Evolutionary conservation across 2,797 vertebrate species (phyloP).

Genomic region (Anomalospiza imberbis): DNA sequence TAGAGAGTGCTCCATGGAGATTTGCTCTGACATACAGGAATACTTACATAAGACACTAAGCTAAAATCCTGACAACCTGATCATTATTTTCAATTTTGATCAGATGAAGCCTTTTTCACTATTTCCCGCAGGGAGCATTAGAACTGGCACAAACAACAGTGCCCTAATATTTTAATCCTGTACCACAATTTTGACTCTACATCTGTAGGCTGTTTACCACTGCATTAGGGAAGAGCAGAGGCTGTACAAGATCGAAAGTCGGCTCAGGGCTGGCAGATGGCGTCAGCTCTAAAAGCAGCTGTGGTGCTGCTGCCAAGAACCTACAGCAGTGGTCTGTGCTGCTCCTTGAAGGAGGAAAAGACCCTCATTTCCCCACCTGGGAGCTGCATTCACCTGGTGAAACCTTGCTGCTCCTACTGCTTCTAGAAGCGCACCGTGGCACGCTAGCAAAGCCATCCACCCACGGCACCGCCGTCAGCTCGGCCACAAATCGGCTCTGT

Average conservation of each 20-base stretch:
- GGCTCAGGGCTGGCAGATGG: constrained; percentile 3
- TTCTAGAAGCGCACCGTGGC: neutral
- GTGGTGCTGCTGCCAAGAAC: neutral
- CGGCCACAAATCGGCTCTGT: neutral
- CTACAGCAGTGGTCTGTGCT: neutral
- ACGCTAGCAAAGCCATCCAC: neutral
- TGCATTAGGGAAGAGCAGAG: neutral
- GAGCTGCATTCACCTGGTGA: neutral
- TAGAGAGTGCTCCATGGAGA: neutral
- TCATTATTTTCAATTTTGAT: constrained; percentile 19
- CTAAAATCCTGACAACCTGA: constrained; percentile 28
- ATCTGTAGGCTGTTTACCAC: constrained; percentile 1
- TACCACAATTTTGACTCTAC: neutral
- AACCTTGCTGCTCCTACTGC: neutral
- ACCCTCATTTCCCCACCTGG: neutral
- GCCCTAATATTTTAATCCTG: constrained; percentile 56
- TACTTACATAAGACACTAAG: constrained; percentile 38
- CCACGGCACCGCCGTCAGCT: rapidly evolving
- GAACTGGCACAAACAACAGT: neutral
- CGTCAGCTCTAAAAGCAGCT: neutral
- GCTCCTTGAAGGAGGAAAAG: neutral
- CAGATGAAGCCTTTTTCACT: neutral
- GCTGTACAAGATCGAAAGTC: neutral
- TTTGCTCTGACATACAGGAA: neutral
- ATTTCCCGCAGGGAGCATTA: neutral